Evolutionary conservation across 2,113 vertebrate genomes (phyloP).

Genomic region (Pimephales promelas): DNA sequence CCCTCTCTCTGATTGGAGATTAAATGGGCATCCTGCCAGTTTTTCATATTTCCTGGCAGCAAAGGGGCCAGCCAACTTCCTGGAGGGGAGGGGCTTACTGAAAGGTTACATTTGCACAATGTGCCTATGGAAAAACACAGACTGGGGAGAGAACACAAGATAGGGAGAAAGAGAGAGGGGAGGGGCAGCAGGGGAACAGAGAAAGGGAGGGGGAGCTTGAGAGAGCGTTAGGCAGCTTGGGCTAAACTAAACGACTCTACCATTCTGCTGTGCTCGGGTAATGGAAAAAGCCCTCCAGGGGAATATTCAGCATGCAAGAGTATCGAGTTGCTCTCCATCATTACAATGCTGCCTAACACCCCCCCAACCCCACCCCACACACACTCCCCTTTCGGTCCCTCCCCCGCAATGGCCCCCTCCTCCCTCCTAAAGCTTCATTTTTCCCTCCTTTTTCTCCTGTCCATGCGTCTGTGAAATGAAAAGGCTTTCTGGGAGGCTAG

Average conservation of each 20-base stretch:
- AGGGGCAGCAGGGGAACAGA: constrained; percentile 40
- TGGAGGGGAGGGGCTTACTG: constrained; percentile 80
- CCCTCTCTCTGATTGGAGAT: constrained; percentile 80
- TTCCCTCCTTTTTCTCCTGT: constrained; percentile 43
- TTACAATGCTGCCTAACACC: constrained; percentile 69
- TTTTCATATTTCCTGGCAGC: constrained; percentile 88
- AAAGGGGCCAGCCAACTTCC: constrained; percentile 82
- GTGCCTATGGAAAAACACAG: constrained; percentile 83
- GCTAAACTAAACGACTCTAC: constrained; percentile 74
- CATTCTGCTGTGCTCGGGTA: constrained; percentile 75
- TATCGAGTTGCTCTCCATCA: constrained; percentile 76
- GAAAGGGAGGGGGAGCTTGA: constrained; percentile 53
- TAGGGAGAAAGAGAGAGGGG: constrained; percentile 58
- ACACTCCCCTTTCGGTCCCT: constrained; percentile 53
- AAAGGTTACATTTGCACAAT: constrained; percentile 94
- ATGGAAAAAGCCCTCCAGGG: constrained; percentile 88
- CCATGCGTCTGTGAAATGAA: constrained; percentile 60
- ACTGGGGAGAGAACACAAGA: constrained; percentile 58
- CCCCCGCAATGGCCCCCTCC: constrained; percentile 59
- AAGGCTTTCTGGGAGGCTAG: constrained; percentile 61
- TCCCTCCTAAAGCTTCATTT: constrained; percentile 27
- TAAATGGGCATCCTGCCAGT: constrained; percentile 90
- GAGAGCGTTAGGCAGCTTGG: constrained; percentile 60
- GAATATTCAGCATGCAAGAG: constrained; percentile 79
- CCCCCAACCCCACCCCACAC: not conserved